phyloP scores from a whole-genome alignment of 2,888 invertebrate genomes.

The Hemaris fuciformis region DNA sequence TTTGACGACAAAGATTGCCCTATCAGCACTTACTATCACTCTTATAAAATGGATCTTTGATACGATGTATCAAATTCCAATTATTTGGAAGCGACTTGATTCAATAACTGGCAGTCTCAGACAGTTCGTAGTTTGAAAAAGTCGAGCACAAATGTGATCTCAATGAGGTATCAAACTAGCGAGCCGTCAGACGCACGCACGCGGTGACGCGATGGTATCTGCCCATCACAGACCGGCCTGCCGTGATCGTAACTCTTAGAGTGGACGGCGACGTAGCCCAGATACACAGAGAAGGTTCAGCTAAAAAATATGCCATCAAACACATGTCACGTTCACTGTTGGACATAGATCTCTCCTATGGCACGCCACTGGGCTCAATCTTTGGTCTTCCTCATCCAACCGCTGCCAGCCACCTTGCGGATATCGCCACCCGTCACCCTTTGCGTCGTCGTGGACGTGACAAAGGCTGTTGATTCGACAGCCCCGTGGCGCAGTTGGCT shows the following conservation, averaged over 20 bases:
- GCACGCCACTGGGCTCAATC: too few relatives aligned
- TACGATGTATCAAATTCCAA: neutral
- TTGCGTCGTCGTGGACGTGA: too few relatives aligned
- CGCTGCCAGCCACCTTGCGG: too few relatives aligned
- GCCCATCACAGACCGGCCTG: slow-evolving; percentile 10
- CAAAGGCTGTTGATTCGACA: too few relatives aligned
- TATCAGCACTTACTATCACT: neutral
- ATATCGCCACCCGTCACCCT: too few relatives aligned
- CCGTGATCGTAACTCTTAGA: neutral
- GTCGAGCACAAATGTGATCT: neutral
- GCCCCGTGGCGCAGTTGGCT: too few relatives aligned
- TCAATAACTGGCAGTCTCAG: neutral
- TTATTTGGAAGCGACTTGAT: neutral
- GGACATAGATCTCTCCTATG: too few relatives aligned
- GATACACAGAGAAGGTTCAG: neutral
- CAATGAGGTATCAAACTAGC: neutral
- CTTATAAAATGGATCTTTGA: neutral
- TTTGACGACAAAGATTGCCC: neutral
- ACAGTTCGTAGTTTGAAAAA: neutral
- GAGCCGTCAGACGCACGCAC: neutral
- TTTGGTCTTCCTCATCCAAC: too few relatives aligned
- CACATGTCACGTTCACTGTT: too few relatives aligned
- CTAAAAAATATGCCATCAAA: too few relatives aligned
- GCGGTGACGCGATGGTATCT: slow-evolving; percentile 4
- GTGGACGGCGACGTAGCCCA: neutral